Conservation (phyloP, 2,113 vertebrate genomes). For the Podilymbus podiceps region DNA sequence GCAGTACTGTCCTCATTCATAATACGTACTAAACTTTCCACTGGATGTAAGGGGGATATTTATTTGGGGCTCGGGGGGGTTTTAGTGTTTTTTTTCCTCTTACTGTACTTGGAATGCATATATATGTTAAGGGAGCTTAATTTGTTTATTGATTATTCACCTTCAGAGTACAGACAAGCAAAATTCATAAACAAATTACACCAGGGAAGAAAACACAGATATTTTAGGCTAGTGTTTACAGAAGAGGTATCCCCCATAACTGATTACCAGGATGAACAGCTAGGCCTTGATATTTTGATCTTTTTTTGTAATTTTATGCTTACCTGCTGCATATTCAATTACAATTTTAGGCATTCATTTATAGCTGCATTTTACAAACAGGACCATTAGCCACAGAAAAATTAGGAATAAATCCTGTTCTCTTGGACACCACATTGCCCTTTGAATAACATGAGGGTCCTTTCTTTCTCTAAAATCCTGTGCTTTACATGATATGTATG, state of each 20-base stretch:
- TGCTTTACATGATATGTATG: background rate
- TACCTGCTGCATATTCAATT: background rate
- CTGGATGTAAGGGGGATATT: rapidly evolving
- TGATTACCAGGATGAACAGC: background rate
- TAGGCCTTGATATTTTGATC: background rate
- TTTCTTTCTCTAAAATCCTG: background rate
- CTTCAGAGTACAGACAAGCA: background rate
- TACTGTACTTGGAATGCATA: background rate
- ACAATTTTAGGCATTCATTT: background rate
- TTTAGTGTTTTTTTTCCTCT: background rate
- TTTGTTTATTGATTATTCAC: background rate
- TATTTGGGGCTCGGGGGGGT: rapidly evolving
- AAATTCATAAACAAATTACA: background rate
- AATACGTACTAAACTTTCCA: background rate
- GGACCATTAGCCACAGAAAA: background rate
- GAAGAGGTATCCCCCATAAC: background rate
- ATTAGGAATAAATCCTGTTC: background rate
- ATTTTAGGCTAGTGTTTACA: background rate
- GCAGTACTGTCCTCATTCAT: background rate
- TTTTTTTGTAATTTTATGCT: background rate
- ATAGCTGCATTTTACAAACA: background rate
- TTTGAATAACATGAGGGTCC: background rate
- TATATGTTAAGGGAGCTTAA: background rate
- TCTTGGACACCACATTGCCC: background rate
- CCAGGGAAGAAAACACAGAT: background rate